A percentile compares a stretch with the other conserved stretches of the same genome.
Conservation (phyloP, 2,888 invertebrate genomes). For the Meteorus cinctellus region DNA sequence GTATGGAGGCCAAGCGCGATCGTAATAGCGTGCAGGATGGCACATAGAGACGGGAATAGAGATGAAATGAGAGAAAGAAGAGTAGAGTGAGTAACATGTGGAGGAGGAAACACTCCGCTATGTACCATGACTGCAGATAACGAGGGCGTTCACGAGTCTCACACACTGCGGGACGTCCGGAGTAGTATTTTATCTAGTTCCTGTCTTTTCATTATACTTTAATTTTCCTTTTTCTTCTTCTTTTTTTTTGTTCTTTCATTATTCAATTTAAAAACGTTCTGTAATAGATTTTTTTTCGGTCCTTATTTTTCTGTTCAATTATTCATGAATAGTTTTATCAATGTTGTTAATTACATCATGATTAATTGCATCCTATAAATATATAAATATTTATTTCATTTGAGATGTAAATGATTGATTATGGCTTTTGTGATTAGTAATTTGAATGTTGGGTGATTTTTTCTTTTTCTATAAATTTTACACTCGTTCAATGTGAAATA, state of each 20-base stretch:
- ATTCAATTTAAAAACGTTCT: background rate
- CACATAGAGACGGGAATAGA: conserved; percentile 41
- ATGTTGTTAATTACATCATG: background rate
- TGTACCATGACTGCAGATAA: conserved; percentile 46
- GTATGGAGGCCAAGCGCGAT: conserved; percentile 31
- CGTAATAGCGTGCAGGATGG: conserved; percentile 43
- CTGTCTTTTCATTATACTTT: conserved; percentile 9
- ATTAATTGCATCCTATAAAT: background rate
- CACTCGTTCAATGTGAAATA: background rate
- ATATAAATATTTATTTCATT: background rate
- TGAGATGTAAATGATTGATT: background rate
- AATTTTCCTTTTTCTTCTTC: too few species aligned
- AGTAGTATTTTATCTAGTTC: background rate
- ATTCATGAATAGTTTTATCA: background rate
- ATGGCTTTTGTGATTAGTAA: conserved; percentile 4
- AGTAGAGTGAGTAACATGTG: conserved; percentile 42
- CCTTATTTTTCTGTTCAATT: background rate
- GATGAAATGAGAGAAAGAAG: conserved; percentile 27
- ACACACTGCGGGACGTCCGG: conserved; percentile 51
- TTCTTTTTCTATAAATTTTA: background rate
- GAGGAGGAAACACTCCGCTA: conserved; percentile 49
- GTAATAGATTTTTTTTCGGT: background rate
- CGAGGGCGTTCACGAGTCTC: conserved; percentile 53
- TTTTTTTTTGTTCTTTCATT: background rate
- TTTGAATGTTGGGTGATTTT: conserved; percentile 14